phyloP scores from a whole-genome alignment of 2,113 vertebrate species.

The Rynchops niger region DNA sequence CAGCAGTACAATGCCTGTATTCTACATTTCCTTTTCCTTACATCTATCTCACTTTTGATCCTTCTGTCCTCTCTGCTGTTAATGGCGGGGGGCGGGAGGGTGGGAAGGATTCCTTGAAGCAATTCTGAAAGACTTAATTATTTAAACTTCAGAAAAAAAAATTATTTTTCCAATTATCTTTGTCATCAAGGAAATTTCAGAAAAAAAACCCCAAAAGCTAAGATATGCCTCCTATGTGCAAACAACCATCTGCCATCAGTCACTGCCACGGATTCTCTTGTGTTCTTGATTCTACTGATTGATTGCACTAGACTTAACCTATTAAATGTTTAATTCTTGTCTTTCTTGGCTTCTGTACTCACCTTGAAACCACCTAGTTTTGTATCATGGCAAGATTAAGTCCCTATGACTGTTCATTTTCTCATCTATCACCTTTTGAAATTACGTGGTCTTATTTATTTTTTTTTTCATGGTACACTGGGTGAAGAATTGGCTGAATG shows the following conservation, averaged over 20 bases:
- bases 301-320: constrained; percentile 69
- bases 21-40: neutral
- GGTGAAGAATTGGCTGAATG: neutral
- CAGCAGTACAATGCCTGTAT: neutral
- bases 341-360: constrained; percentile 74
- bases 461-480: neutral
- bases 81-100: fast-evolving
- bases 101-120: neutral
- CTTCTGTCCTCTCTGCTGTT: neutral
- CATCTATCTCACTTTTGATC: neutral
- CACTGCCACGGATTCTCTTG: constrained; percentile 69
- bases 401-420: neutral
- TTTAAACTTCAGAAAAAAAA: neutral
- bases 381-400: neutral
- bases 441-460: neutral
- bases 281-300: constrained; percentile 70
- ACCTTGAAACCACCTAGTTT: constrained; percentile 45
- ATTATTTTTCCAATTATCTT: neutral
- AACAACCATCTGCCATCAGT: constrained; percentile 66
- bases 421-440: neutral
- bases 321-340: constrained; percentile 80
- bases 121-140: neutral
- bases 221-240: neutral
- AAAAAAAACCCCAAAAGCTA: neutral
- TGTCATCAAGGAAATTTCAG: neutral